Evolutionary conservation across 2,888 invertebrate genomes (phyloP).

Genomic region (Hyposoter didymator): DNA sequence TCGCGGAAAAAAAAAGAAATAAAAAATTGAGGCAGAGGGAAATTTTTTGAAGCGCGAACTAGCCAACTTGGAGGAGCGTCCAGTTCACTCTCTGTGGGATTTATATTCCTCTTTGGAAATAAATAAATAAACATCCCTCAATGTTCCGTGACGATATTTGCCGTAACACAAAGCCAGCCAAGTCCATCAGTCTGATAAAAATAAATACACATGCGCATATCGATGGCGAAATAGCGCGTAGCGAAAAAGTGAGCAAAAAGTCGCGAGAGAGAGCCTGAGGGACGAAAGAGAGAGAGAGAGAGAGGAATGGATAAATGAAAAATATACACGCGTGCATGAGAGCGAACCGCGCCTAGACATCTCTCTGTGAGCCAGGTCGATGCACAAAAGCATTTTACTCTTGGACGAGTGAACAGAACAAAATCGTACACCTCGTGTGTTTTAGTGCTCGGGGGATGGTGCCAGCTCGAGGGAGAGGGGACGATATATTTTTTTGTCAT

Average conservation of each 20-base stretch:
- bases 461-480: not conserved
- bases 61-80: conserved; percentile 29
- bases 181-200: conserved; percentile 54
- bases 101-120: conserved; percentile 7
- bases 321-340: conserved; percentile 43
- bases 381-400: conserved; percentile 63
- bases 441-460: not conserved
- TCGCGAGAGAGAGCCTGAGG: conserved; percentile 5
- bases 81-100: conserved; percentile 2
- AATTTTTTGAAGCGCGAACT: conserved; percentile 42
- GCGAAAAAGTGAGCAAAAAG: not conserved
- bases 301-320: conserved; percentile 42
- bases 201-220: conserved; percentile 54
- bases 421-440: conserved; percentile 37
- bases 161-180: conserved; percentile 16
- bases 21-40: not conserved
- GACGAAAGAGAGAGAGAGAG: not conserved
- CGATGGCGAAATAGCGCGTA: not conserved
- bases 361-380: conserved; percentile 48
- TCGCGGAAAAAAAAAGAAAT: not conserved
- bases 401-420: conserved; percentile 57
- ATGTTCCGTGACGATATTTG: conserved; percentile 7
- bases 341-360: conserved; percentile 33
- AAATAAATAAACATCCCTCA: conserved; percentile 18
- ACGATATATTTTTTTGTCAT: conserved; percentile 6